A percentile compares a stretch with the other conserved stretches of the same genome.
Conservation (phyloP, 2,113 vertebrate species). For the Ciconia boyciana region DNA sequence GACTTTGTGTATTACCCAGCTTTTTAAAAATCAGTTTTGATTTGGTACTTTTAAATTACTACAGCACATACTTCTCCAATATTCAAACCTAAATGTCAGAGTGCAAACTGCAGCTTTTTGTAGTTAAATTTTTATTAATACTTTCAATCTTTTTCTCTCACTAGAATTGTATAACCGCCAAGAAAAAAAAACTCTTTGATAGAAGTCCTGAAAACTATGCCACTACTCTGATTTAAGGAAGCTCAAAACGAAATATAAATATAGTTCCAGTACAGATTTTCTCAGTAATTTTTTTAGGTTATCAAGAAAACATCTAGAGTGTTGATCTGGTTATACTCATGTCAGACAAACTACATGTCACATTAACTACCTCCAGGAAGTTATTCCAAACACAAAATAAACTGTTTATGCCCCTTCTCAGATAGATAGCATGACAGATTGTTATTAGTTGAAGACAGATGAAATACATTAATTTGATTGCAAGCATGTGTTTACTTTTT, state of each 20-base stretch:
- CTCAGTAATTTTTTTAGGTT: constrained; percentile 84
- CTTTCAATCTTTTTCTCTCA: constrained; percentile 46
- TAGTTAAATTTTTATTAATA: constrained; percentile 17
- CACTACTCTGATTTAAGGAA: constrained; percentile 56
- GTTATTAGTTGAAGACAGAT: constrained; percentile 91
- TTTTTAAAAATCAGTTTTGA: not conserved
- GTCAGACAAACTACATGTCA: constrained; percentile 94
- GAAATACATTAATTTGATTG: constrained; percentile 90
- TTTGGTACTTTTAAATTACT: not conserved
- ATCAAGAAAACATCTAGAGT: constrained; percentile 93
- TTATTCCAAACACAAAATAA: constrained; percentile 98
- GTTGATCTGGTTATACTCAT: constrained; percentile 93
- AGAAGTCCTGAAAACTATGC: constrained; percentile 46
- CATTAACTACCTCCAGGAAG: constrained; percentile 95
- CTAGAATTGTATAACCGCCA: constrained; percentile 6
- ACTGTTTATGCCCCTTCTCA: constrained; percentile 92
- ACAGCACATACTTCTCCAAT: not conserved
- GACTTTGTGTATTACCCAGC: not conserved
- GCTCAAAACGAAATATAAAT: constrained; percentile 70
- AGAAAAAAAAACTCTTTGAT: constrained; percentile 53
- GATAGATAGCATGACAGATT: constrained; percentile 92
- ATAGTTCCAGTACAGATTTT: constrained; percentile 71
- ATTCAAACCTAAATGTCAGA: not conserved
- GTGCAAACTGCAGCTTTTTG: not conserved
- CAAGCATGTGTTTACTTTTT: constrained; percentile 90